These are phyloP conservation scores for Pseudochirops corinnae DNA, from an alignment of 2,797 vertebrate genomes.

Conservation along the genomic window DNA sequence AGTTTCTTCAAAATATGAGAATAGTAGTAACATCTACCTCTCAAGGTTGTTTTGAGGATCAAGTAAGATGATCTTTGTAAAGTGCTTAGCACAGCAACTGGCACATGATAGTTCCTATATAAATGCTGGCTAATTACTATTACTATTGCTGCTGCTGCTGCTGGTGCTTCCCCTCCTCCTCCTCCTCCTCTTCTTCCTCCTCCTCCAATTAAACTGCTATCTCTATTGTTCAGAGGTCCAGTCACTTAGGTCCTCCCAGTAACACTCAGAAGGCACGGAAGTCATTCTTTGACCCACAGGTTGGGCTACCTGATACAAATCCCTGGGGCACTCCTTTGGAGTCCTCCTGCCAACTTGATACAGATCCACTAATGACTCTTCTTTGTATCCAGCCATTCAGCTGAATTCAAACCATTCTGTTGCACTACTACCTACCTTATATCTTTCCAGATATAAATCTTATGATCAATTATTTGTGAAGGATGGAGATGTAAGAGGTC, in stretches of 20 bases:
- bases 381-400: background rate
- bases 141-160: too few species aligned
- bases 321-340: background rate
- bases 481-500: background rate
- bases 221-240: background rate
- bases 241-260: background rate
- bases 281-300: background rate
- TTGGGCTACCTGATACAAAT: background rate
- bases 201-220: background rate
- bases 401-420: background rate
- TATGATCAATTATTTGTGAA: background rate
- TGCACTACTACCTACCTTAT: background rate
- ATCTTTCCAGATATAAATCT: background rate
- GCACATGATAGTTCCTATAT: background rate
- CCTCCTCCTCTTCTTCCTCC: background rate
- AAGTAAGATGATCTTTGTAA: too few species aligned
- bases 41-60: too few species aligned
- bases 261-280: background rate
- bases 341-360: background rate
- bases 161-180: background rate
- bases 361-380: background rate
- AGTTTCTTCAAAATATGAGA: background rate
- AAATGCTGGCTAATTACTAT: background rate
- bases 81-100: background rate
- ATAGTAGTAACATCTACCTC: too few species aligned